These are phyloP conservation scores for Crocallis elinguaria DNA, from an alignment of 2,888 invertebrate species.

Conservation along the genomic window DNA sequence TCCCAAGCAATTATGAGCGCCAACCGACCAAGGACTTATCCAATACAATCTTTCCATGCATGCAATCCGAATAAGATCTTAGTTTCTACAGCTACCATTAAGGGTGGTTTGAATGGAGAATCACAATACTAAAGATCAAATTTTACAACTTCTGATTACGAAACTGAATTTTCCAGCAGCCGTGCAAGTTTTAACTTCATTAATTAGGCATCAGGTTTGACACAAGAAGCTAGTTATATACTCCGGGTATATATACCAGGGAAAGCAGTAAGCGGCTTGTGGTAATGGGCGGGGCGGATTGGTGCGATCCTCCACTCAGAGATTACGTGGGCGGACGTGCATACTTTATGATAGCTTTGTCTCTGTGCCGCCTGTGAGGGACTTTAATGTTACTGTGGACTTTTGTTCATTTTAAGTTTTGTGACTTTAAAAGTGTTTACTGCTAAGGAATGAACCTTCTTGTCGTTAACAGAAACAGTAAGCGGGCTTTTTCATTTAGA, in stretches of 20 bases:
- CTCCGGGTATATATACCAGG: slow-evolving; percentile 33
- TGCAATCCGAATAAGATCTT: no score
- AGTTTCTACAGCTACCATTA: no score
- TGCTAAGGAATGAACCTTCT: no score
- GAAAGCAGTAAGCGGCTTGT: slow-evolving; percentile 60
- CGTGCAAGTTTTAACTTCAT: slow-evolving; percentile 1
- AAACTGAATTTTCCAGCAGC: not conserved
- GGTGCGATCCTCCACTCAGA: slow-evolving; percentile 68
- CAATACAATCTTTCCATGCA: no score
- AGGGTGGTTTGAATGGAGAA: not conserved
- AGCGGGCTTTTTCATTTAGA: no score
- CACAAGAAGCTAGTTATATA: slow-evolving; percentile 10
- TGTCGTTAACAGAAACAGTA: no score
- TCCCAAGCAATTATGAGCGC: no score
- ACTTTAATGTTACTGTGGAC: slow-evolving; percentile 25
- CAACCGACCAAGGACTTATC: no score
- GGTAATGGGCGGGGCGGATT: slow-evolving; percentile 69
- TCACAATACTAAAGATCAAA: not conserved
- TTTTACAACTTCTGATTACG: not conserved
- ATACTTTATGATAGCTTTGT: slow-evolving; percentile 67
- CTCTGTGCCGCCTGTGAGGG: slow-evolving; percentile 51
- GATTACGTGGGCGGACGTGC: slow-evolving; percentile 73
- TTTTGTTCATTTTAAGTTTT: slow-evolving; percentile 8
- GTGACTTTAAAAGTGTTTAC: not conserved
- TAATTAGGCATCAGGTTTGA: slow-evolving; percentile 10